phyloP scores from a whole-genome alignment of 2,797 vertebrate genomes.

The Acanthis flammea region DNA sequence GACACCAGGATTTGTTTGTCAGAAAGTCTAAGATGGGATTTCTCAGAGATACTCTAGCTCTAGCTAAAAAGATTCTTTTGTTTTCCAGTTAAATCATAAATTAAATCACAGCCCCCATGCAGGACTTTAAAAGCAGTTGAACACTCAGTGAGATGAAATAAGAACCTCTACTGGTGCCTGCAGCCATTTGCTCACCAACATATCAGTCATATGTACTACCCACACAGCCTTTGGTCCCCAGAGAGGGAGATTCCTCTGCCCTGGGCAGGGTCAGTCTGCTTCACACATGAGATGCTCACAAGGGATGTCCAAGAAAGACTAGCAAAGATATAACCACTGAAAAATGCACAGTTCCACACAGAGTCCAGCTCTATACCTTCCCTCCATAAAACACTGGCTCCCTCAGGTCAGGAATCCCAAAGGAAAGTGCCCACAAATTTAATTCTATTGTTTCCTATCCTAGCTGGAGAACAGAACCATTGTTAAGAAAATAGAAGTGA shows the following conservation, averaged over 20 bases:
- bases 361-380: not conserved
- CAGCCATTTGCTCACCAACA: not conserved
- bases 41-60: not conserved
- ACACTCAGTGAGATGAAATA: not conserved
- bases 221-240: not conserved
- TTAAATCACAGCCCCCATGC: not conserved
- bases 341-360: not conserved
- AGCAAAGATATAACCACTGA: not conserved
- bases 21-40: not conserved
- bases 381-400: not conserved
- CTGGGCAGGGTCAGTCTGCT: not conserved
- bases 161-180: not conserved
- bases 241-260: not conserved
- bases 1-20: not conserved
- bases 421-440: not conserved
- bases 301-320: not conserved
- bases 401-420: not conserved
- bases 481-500: conserved; percentile 51
- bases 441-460: not conserved
- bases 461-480: conserved; percentile 39
- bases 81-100: not conserved
- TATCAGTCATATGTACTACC: not conserved
- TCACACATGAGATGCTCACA: not conserved
- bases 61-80: not conserved
- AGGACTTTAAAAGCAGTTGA: not conserved